Evolutionary conservation across 2,888 invertebrate species (phyloP), one percentile per base, ranked within the genome.

Genomic region (Coecobrya sp.): DNA sequence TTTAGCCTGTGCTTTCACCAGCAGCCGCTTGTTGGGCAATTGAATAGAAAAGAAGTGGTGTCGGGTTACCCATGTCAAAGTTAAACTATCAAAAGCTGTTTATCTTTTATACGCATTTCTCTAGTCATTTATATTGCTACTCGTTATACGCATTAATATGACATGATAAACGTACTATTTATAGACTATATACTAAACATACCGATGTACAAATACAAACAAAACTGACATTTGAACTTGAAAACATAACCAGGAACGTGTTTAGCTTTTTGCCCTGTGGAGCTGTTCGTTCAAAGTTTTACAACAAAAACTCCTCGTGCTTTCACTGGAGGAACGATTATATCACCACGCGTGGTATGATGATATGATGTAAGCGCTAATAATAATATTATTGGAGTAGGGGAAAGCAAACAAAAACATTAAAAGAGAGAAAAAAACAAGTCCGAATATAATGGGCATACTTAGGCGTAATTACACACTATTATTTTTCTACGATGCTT

Each of bases 381-480:
- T 30, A 36, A 10, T 68, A 68, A 68, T 68, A 68, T 16, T 68
- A 68, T 68, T 68, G 68, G 11, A 45, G 45, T 16, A 22, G 25
- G 49, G 76, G 81, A 82, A 82, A 55, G 55, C 55, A 81, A 55
- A 81, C 81, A 52, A 82, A 82, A 55, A 36, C 81, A 59, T 82
- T 76, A 76, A 76, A 76, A 25, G 8, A 81, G 55, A 81, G 79
- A 27, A 49, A 81, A 52, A 81, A 25, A 27, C 25, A 82, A 82
- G 81, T 82, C 30, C 16, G 22, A 59, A 82, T 59, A 59, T 82
- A 82, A 82, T 76, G 52, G 76, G 76, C 25, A 22, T 76, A 76
- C 25, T 76, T 76, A 76, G 25, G 81, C 55, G 59, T 59, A 82
- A 82, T 82, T 82, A 82, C 81, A 36, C 59, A 82, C 59, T 82